phyloP scores from a whole-genome alignment of 2,888 invertebrate genomes.

The Sympetrum striolatum region DNA sequence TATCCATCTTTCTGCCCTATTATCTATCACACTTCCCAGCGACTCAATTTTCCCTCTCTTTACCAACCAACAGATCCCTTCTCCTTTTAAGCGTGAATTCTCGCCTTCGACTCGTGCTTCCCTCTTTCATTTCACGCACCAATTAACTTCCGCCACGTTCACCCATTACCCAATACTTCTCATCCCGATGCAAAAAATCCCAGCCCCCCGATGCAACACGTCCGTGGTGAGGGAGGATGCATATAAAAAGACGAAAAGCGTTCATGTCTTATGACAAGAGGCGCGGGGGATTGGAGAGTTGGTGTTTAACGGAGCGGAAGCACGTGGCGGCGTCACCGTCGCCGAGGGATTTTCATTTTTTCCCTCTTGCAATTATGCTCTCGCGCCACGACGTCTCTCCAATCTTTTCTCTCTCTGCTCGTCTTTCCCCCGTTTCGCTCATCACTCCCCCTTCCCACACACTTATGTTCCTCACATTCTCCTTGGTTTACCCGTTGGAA shows the following conservation, averaged over 20 bases:
- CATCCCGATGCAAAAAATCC: not conserved
- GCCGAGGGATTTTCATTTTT: not conserved
- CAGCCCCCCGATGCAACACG: not conserved
- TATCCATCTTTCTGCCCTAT: too few species aligned
- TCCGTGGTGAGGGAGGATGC: not conserved
- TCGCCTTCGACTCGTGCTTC: too few species aligned
- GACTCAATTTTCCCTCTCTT: too few species aligned
- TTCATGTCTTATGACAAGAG: not conserved
- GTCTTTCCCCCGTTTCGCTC: not conserved
- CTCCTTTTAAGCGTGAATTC: too few species aligned
- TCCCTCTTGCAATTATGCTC: slow-evolving; percentile 23
- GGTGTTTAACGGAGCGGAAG: slow-evolving; percentile 20
- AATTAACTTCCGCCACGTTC: too few species aligned
- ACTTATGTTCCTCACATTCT: not conserved
- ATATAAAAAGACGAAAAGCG: not conserved
- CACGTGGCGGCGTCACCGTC: not conserved
- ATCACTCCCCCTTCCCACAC: not conserved
- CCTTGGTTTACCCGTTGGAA: not conserved
- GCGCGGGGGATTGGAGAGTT: not conserved
- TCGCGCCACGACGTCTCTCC: not conserved
- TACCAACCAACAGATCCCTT: too few species aligned
- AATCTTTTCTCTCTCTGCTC: not conserved
- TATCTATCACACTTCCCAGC: too few species aligned
- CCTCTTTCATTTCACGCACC: too few species aligned
- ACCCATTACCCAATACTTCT: not conserved